Evolutionary conservation across 2,888 invertebrate genomes (phyloP).

Genomic region (Artemia sinica): DNA sequence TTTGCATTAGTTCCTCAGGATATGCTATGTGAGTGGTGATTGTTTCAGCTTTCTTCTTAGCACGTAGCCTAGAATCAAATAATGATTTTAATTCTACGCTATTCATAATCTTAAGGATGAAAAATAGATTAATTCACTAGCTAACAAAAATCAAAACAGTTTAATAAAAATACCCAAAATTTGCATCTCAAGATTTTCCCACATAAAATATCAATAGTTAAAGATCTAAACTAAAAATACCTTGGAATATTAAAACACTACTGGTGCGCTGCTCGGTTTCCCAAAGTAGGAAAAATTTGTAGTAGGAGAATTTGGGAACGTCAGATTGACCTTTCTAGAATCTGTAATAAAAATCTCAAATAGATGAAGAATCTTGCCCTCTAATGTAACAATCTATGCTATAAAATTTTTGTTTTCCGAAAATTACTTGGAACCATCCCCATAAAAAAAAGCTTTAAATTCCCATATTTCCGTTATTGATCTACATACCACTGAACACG

Average conservation of each 20-base stretch:
- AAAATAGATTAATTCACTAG: background rate
- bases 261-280: background rate
- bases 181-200: background rate
- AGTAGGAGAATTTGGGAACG: too few species aligned
- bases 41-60: conserved; percentile 56
- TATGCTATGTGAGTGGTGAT: conserved; percentile 84
- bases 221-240: background rate
- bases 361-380: too few species aligned
- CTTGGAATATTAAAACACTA: background rate
- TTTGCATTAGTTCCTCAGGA: conserved; percentile 68
- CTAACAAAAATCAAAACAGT: background rate
- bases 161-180: background rate
- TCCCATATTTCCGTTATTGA: too few species aligned
- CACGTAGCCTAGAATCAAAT: conserved; percentile 37
- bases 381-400: too few species aligned
- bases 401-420: too few species aligned
- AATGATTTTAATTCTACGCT: background rate
- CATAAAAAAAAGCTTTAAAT: too few species aligned
- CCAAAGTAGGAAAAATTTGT: background rate
- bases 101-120: background rate
- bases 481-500: too few species aligned
- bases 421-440: too few species aligned
- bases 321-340: too few species aligned
- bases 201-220: background rate
- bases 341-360: too few species aligned